These are phyloP conservation scores for Pristionchus maxplancki DNA, from an alignment of 2,888 invertebrate species.

Conservation along the genomic window DNA sequence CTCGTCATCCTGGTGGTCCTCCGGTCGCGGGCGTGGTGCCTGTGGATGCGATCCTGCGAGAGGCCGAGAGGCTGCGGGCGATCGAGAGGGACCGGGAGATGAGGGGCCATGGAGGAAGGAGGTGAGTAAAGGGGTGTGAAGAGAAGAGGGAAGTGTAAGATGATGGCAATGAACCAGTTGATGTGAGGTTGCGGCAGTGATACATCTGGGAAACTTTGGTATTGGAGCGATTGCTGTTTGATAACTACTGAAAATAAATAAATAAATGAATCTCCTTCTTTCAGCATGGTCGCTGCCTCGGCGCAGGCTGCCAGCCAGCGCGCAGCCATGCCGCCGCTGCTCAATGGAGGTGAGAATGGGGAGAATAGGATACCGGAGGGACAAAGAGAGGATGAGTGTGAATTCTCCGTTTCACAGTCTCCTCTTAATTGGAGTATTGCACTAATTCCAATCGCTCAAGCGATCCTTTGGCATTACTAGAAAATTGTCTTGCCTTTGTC, in stretches of 20 bases:
- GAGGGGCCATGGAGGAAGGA: neutral
- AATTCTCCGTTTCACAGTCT: too few relatives aligned
- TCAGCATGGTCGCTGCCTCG: neutral
- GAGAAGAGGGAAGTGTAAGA: neutral
- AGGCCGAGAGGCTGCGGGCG: conserved; percentile 2
- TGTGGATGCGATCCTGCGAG: neutral
- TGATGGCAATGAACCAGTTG: neutral
- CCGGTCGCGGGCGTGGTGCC: neutral
- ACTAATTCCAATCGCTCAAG: too few relatives aligned
- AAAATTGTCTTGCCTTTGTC: too few relatives aligned
- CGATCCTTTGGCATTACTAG: too few relatives aligned
- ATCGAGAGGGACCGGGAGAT: neutral
- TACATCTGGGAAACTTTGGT: neutral
- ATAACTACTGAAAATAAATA: too few relatives aligned
- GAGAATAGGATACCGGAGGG: too few relatives aligned
- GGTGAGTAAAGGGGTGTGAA: neutral
- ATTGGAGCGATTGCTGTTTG: too few relatives aligned
- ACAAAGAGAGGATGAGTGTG: too few relatives aligned
- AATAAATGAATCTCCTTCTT: neutral
- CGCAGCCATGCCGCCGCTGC: neutral
- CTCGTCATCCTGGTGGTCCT: neutral
- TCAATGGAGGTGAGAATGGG: neutral
- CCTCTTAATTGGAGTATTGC: too few relatives aligned
- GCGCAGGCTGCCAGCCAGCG: neutral
- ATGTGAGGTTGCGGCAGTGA: neutral